Conservation (phyloP, 2,113 vertebrate genomes). For the Cairina moschata region DNA sequence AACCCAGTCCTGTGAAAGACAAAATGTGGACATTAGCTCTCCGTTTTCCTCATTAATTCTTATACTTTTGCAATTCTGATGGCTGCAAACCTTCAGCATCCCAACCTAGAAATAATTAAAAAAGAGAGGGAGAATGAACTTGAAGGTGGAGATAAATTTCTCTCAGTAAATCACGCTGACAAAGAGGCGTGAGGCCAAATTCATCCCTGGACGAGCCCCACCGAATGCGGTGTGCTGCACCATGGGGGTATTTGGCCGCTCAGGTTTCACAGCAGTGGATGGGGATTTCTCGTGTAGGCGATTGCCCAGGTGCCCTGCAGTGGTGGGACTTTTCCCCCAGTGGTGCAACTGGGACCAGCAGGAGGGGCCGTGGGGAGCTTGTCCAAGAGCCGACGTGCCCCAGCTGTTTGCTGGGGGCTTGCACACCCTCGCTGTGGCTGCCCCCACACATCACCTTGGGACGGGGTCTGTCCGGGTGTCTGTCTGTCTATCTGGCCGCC, state of each 20-base stretch:
- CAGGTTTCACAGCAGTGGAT: neutral
- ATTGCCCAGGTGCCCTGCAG: neutral
- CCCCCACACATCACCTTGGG: neutral
- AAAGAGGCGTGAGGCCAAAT: neutral
- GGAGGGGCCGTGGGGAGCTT: neutral
- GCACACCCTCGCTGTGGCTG: no score
- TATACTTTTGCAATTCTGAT: neutral
- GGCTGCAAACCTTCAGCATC: conserved; percentile 5
- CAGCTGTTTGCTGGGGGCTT: no score
- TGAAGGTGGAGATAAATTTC: conserved; percentile 5
- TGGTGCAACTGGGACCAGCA: conserved; percentile 22
- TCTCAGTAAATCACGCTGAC: neutral
- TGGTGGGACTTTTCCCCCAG: neutral
- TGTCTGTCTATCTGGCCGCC: neutral
- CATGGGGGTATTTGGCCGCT: neutral
- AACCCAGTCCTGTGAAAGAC: neutral
- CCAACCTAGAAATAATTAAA: neutral
- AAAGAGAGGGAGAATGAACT: neutral
- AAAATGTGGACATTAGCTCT: neutral
- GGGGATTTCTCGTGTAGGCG: neutral
- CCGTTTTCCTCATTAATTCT: conserved; percentile 10
- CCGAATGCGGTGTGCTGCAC: neutral
- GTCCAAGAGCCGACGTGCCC: neutral
- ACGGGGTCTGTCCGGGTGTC: neutral
- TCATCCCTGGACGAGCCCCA: neutral